Percentiles rank a stretch among this genome's conserved stretches.
phyloP scores from a whole-genome alignment of 1,140 invertebrate genomes.

The Zaprionus ornatus region DNA sequence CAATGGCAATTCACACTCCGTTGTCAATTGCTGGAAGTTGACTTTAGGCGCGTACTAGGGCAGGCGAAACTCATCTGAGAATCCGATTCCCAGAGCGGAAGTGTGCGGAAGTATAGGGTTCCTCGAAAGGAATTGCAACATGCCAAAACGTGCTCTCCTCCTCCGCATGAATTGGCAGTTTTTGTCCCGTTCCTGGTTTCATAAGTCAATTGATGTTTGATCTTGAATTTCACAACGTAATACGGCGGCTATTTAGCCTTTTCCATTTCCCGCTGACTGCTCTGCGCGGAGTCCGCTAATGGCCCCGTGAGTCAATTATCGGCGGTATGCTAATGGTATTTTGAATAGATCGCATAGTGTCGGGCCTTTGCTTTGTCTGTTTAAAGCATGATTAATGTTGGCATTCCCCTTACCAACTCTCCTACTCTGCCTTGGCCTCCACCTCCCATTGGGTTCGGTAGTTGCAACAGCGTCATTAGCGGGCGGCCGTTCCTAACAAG shows the following conservation, averaged over 20 bases:
- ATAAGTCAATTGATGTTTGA: conserved; percentile 43
- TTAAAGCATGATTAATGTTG: conserved; percentile 79
- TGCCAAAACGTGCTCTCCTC: conserved; percentile 33
- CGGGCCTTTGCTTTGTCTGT: conserved; percentile 54
- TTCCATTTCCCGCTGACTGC: not conserved
- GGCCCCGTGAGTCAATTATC: conserved; percentile 69
- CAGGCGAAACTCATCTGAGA: conserved; percentile 3
- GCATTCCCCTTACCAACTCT: conserved; percentile 38
- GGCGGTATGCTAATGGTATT: conserved; percentile 75
- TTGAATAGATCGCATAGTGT: conserved; percentile 54
- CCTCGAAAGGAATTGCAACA: conserved; percentile 40
- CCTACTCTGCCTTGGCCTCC: conserved; percentile 15
- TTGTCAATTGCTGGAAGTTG: conserved; percentile 75
- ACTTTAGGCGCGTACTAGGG: conserved; percentile 68
- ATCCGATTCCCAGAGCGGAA: conserved; percentile 49
- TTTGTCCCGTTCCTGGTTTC: conserved; percentile 4
- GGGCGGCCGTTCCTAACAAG: conserved; percentile 43
- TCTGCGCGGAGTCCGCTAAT: conserved; percentile 58
- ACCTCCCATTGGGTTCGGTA: conserved; percentile 58
- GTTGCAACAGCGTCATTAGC: conserved; percentile 75
- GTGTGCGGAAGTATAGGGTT: conserved; percentile 64
- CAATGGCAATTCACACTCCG: conserved; percentile 77
- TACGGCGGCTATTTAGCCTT: conserved; percentile 65
- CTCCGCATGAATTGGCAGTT: conserved; percentile 59
- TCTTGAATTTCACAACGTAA: conserved; percentile 73